A percentile compares a stretch with the other conserved stretches of the same genome.
These are phyloP conservation scores for Arenaria interpres DNA, from an alignment of 2,113 vertebrate genomes.

Conservation along the genomic window DNA sequence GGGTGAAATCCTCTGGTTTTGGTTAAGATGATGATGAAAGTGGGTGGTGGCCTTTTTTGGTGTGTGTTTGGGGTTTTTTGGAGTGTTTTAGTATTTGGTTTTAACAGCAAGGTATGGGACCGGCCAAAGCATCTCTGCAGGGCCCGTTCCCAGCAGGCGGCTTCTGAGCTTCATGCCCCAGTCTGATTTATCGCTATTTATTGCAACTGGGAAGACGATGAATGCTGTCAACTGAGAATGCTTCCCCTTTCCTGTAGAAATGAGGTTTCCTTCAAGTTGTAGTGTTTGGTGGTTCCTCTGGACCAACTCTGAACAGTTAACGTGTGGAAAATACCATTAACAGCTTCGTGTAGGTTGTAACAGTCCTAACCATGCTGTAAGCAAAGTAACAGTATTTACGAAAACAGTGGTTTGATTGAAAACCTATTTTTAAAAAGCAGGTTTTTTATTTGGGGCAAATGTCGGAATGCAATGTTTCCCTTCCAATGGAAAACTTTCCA, in stretches of 20 bases:
- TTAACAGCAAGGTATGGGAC: too few species aligned
- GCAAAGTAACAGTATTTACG: background rate
- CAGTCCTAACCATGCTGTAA: background rate
- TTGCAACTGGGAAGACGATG: background rate
- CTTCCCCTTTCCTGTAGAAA: background rate
- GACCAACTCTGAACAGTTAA: background rate
- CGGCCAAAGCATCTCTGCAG: background rate
- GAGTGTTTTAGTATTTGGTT: background rate
- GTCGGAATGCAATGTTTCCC: background rate
- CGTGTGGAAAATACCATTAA: rapidly evolving
- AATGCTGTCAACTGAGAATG: background rate
- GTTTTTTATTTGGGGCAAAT: background rate
- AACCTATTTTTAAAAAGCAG: background rate
- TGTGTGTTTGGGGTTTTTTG: background rate
- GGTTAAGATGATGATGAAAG: background rate
- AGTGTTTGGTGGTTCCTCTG: background rate
- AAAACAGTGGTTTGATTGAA: background rate
- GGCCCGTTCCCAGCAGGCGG: background rate
- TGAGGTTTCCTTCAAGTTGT: background rate
- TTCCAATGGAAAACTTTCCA: background rate
- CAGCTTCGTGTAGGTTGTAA: background rate
- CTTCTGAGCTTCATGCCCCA: background rate
- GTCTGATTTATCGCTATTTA: background rate
- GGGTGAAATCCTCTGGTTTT: background rate
- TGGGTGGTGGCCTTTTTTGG: too few species aligned